These are phyloP conservation scores for Globicephala melas DNA, from an alignment of 2,113 vertebrate genomes.

Conservation along the genomic window DNA sequence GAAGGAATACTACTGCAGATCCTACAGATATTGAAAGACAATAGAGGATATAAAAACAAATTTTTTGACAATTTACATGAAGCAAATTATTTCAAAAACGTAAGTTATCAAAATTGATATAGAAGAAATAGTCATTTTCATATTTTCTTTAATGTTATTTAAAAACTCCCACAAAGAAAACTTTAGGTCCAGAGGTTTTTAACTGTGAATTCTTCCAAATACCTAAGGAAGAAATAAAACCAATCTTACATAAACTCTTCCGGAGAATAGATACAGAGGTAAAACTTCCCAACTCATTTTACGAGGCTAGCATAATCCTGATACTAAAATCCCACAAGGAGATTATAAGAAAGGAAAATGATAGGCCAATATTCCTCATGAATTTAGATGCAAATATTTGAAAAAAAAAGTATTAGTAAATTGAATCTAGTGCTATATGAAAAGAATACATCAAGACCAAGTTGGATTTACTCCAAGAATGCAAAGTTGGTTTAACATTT, in stretches of 20 bases:
- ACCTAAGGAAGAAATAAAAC: background rate
- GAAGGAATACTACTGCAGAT: background rate
- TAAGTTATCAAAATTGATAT: background rate
- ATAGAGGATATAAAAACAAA: background rate
- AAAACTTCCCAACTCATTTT: background rate
- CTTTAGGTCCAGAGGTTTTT: background rate
- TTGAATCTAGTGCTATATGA: background rate
- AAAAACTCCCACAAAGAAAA: constrained; percentile 11
- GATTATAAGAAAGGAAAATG: background rate
- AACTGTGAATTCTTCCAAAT: constrained; percentile 6
- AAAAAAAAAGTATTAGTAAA: constrained; percentile 2
- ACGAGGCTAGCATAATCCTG: background rate
- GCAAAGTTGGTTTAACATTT: background rate
- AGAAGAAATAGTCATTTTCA: background rate
- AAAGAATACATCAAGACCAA: background rate
- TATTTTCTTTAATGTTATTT: constrained; percentile 19
- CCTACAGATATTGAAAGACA: background rate
- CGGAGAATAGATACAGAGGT: background rate
- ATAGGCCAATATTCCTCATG: background rate
- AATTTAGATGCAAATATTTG: background rate
- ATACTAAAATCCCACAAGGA: background rate
- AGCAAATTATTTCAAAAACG: constrained; percentile 21
- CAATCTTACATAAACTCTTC: constrained; percentile 15
- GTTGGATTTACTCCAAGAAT: constrained; percentile 17
- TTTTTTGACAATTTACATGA: background rate